Base-by-base conservation (phyloP, 2,888 invertebrate species). In the Cloeon dipterum region DNA sequence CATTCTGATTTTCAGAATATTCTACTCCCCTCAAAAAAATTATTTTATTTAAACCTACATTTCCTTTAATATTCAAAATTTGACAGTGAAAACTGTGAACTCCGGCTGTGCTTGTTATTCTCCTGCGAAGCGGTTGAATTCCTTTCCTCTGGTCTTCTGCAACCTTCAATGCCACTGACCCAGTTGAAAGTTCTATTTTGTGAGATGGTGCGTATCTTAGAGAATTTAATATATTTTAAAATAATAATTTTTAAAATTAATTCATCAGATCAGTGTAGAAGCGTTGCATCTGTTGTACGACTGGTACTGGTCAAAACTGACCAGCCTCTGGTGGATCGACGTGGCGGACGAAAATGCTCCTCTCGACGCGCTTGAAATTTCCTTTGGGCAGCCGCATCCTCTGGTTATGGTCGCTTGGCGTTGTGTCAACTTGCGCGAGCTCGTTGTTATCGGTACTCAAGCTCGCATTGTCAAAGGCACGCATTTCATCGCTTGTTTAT, bases 181-280 rank as follows among this genome's bases (percentile, higher is more conserved):
- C 74, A 75, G 52, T 61, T 78, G 36, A 68, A 74, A 49, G 71
- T 73, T 38, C 65, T 77, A 45, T 79, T 78, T 56, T 77, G 77
- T 53, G 70, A 73, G 53, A 58, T 61, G 51, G 66, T 66, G 53
- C 56, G 58, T 52, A 5, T 34, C 20, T 25, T 32, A 18, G n/a
- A n/a, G n/a, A n/a, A n/a, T n/a, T n/a, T n/a, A n/a, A n/a, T n/a
- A n/a, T n/a, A n/a, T n/a, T n/a, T n/a, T n/a, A n/a, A n/a, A n/a
- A n/a, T n/a, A n/a, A n/a, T n/a, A n/a, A n/a, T n/a, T n/a, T n/a
- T n/a, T n/a, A n/a, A n/a, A n/a, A n/a, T n/a, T n/a, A n/a, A n/a
- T n/a, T n/a, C n/a, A n/a, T 26, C n/a, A n/a, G n/a, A n/a, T 73
- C 36, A 70, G 70, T 47, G 49, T 62, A 40, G 53, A 59, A 29